A percentile compares a stretch with the other conserved stretches of the same genome.
Evolutionary conservation across 2,797 vertebrate genomes (phyloP).

Genomic region (Acanthurus lineatus): DNA sequence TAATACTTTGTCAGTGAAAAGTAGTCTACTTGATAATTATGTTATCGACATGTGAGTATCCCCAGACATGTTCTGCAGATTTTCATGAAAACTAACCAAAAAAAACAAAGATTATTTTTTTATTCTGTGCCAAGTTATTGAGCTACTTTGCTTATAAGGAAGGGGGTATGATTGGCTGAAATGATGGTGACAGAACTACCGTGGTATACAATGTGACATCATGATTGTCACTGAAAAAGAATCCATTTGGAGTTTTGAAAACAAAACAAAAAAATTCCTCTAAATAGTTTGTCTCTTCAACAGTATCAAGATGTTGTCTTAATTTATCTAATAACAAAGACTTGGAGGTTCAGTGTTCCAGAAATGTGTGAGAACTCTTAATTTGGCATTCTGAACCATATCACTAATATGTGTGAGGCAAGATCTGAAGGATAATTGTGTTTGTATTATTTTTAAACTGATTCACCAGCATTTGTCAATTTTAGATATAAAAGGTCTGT

Average conservation of each 20-base stretch:
- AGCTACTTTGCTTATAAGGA: too few relatives aligned
- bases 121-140: not conserved
- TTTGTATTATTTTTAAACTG: not conserved
- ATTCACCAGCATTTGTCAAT: not conserved
- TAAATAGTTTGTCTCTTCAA: too few relatives aligned
- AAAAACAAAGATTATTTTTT: not conserved
- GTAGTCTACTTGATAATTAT: not conserved
- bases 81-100: not conserved
- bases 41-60: not conserved
- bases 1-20: not conserved
- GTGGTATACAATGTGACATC: too few relatives aligned
- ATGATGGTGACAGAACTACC: too few relatives aligned
- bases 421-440: not conserved
- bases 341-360: not conserved
- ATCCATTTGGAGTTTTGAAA: not conserved
- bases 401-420: not conserved
- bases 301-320: not conserved
- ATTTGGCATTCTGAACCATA: not conserved
- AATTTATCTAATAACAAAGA: not conserved
- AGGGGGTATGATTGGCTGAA: too few relatives aligned
- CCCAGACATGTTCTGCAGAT: too few relatives aligned
- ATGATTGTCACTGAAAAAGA: not conserved
- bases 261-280: too few relatives aligned
- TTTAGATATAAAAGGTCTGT: not conserved
- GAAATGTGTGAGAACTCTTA: not conserved